These are phyloP conservation scores for Monoplex corrugatus DNA, from an alignment of 2,888 invertebrate genomes.

Conservation along the genomic window DNA sequence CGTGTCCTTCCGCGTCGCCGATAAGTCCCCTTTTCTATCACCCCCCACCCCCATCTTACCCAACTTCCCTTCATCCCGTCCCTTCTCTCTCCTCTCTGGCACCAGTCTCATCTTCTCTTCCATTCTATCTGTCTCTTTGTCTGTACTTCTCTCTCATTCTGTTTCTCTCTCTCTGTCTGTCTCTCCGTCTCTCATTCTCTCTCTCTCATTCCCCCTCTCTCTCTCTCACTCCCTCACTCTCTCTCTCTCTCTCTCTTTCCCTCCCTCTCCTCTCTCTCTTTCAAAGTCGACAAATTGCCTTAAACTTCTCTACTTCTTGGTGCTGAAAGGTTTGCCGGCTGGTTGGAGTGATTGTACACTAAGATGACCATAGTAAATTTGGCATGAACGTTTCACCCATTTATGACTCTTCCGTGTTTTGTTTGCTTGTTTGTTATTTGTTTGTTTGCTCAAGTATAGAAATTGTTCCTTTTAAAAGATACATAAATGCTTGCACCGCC, in stretches of 20 bases:
- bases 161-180: not conserved
- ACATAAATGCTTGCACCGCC: too few relatives aligned
- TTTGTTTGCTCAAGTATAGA: too few relatives aligned
- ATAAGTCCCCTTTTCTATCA: not conserved
- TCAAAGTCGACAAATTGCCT: not conserved
- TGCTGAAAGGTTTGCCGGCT: too few relatives aligned
- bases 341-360: too few relatives aligned
- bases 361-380: too few relatives aligned
- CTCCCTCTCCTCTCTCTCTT: not conserved
- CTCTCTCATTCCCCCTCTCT: not conserved
- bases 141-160: not conserved
- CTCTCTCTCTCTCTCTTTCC: constrained; percentile 5
- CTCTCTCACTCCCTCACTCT: not conserved
- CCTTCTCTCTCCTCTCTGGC: too few relatives aligned
- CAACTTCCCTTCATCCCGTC: not conserved
- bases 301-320: too few relatives aligned
- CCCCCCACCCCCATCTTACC: not conserved
- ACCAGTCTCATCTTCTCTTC: too few relatives aligned
- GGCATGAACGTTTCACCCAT: too few relatives aligned
- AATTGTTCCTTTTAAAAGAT: too few relatives aligned
- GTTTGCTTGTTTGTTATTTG: too few relatives aligned
- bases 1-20: not conserved
- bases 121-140: not conserved
- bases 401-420: too few relatives aligned
- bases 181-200: not conserved